Conservation (phyloP, 1,140 invertebrate genomes). For the Lordiphosa stackelbergi region DNA sequence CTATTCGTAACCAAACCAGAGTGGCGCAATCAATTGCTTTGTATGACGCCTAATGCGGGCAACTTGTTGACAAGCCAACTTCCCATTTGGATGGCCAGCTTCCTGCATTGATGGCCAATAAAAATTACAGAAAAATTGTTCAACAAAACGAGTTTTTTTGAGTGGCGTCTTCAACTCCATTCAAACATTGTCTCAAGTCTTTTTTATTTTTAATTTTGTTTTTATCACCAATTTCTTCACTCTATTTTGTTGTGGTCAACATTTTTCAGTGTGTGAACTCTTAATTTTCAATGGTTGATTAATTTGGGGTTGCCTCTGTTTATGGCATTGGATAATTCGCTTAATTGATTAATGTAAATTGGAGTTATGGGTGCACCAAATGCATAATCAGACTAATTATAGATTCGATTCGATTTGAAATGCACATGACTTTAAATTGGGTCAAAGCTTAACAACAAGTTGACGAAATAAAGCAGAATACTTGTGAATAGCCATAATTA, state of each 20-base stretch:
- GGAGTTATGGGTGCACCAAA: not conserved
- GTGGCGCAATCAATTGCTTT: constrained; percentile 42
- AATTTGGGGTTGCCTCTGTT: constrained; percentile 26
- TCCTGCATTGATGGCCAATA: constrained; percentile 47
- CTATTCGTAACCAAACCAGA: not conserved
- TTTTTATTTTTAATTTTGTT: constrained; percentile 23
- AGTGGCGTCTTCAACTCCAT: constrained; percentile 39
- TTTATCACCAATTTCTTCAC: constrained; percentile 32
- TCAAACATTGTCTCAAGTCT: constrained; percentile 25
- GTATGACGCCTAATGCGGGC: constrained; percentile 39
- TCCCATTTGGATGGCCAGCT: constrained; percentile 19
- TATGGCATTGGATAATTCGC: constrained; percentile 23
- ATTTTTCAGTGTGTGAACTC: constrained; percentile 10
- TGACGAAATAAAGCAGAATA: not conserved
- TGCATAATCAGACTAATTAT: not conserved
- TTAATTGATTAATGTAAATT: constrained; percentile 36
- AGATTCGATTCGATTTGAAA: too few species aligned
- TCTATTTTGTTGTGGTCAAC: constrained; percentile 13
- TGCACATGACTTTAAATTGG: too few species aligned
- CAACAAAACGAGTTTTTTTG: constrained; percentile 35
- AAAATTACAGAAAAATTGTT: constrained; percentile 11
- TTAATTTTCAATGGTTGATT: constrained; percentile 29
- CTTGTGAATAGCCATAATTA: not conserved
- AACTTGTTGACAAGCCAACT: constrained; percentile 35
- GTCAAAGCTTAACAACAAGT: too few species aligned